These are phyloP conservation scores for Meandrusa payeni DNA, from an alignment of 2,888 invertebrate genomes.

Conservation along the genomic window DNA sequence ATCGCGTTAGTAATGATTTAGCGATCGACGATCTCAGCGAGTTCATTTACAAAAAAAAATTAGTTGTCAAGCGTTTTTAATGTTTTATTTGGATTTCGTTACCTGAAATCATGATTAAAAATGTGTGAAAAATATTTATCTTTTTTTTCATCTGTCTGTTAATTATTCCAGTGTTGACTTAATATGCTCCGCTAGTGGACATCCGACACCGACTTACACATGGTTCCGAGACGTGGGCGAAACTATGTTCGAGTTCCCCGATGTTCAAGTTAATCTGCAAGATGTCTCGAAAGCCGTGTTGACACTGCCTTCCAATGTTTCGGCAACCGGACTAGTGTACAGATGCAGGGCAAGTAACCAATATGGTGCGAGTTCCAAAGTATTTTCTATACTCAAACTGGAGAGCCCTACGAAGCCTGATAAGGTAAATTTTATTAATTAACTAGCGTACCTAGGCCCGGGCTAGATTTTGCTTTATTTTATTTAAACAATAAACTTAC, in stretches of 20 bases:
- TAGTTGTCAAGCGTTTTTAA: no score
- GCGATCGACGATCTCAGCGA: no score
- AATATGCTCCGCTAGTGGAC: conserved; percentile 49
- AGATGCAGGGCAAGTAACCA: conserved; percentile 53
- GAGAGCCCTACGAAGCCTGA: conserved; percentile 45
- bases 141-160: no score
- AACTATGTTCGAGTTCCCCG: conserved; percentile 44
- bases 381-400: conserved; percentile 42
- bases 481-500: no score
- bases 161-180: conserved; percentile 53
- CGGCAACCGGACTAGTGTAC: conserved; percentile 46
- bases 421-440: no score
- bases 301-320: conserved; percentile 40
- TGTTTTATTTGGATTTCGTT: no score
- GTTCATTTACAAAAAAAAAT: no score
- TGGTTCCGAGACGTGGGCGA: conserved; percentile 50
- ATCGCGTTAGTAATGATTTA: no score
- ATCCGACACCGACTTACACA: conserved; percentile 53
- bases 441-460: no score
- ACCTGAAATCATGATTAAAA: no score
- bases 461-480: no score
- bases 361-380: conserved; percentile 43
- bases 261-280: conserved; percentile 40
- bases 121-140: no score
- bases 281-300: conserved; percentile 43